Evolutionary conservation across 2,888 invertebrate species (phyloP).

Genomic region (Carcina quercana): DNA sequence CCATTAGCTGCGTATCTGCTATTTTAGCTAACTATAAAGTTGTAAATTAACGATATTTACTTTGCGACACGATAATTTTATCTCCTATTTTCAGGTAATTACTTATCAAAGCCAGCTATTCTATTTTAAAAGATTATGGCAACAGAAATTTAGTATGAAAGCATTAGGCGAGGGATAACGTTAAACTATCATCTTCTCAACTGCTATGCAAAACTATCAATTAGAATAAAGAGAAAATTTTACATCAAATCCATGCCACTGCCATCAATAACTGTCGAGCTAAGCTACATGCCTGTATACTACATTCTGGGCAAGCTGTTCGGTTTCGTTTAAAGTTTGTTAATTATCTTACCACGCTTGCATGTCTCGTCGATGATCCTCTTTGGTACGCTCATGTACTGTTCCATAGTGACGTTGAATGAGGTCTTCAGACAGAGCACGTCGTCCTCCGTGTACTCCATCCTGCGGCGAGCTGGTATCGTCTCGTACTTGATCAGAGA

Average conservation of each 20-base stretch:
- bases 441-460: conserved; percentile 50
- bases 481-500: conserved; percentile 60
- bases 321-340: not conserved
- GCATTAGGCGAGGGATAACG: too few species aligned
- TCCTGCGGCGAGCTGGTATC: conserved; percentile 35
- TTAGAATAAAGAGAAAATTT: too few species aligned
- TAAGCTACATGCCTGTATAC: not conserved
- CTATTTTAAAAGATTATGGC: too few species aligned
- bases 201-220: too few species aligned
- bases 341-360: conserved; percentile 34
- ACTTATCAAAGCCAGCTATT: too few species aligned
- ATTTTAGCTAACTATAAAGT: too few species aligned
- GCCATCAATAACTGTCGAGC: not conserved
- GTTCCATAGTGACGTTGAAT: conserved; percentile 52
- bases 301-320: not conserved
- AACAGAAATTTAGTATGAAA: too few species aligned
- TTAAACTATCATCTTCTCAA: not conserved
- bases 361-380: conserved; percentile 49
- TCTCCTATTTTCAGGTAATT: too few species aligned
- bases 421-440: conserved; percentile 47
- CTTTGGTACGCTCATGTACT: conserved; percentile 52
- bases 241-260: not conserved
- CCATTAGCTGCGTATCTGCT: too few species aligned
- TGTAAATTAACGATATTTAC: too few species aligned
- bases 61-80: too few species aligned